Conservation (phyloP, 2,797 vertebrate genomes). For the Acipenser ruthenus region DNA sequence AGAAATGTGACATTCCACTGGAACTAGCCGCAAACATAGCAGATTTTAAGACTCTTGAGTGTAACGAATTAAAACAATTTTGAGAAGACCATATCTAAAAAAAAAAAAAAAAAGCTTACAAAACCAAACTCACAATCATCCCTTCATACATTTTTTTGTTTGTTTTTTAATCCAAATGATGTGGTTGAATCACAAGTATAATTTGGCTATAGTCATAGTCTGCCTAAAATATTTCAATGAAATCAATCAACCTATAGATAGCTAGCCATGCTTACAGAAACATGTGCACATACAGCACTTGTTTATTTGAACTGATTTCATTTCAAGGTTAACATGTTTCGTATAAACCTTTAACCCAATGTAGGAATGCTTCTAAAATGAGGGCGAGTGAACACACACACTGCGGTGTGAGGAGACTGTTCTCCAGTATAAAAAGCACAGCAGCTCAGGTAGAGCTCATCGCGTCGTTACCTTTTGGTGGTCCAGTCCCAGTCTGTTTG, state of each 20-base stretch:
- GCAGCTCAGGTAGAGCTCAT: too few relatives aligned
- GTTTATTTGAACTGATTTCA: background rate
- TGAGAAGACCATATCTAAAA: constrained; percentile 69
- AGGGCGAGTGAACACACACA: too few relatives aligned
- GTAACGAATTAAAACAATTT: constrained; percentile 91
- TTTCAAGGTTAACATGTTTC: constrained; percentile 30
- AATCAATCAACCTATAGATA: constrained; percentile 55
- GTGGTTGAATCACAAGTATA: constrained; percentile 66
- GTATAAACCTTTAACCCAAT: too few relatives aligned
- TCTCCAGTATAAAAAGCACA: too few relatives aligned
- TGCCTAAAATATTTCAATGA: constrained; percentile 60
- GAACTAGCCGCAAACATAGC: constrained; percentile 60
- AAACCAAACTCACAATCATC: constrained; percentile 56
- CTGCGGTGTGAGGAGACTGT: background rate
- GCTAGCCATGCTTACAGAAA: constrained; percentile 34
- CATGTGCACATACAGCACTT: constrained; percentile 1
- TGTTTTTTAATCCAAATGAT: constrained; percentile 51
- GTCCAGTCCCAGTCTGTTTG: constrained; percentile 15
- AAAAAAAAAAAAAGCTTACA: constrained; percentile 50
- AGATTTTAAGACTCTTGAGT: constrained; percentile 61
- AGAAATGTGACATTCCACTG: constrained; percentile 84
- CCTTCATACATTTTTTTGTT: constrained; percentile 54
- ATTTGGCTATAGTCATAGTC: constrained; percentile 57
- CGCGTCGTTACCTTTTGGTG: too few relatives aligned
- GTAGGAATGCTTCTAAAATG: too few relatives aligned